Conservation (phyloP, 1,140 invertebrate genomes). For the Diabrotica virgifera region DNA sequence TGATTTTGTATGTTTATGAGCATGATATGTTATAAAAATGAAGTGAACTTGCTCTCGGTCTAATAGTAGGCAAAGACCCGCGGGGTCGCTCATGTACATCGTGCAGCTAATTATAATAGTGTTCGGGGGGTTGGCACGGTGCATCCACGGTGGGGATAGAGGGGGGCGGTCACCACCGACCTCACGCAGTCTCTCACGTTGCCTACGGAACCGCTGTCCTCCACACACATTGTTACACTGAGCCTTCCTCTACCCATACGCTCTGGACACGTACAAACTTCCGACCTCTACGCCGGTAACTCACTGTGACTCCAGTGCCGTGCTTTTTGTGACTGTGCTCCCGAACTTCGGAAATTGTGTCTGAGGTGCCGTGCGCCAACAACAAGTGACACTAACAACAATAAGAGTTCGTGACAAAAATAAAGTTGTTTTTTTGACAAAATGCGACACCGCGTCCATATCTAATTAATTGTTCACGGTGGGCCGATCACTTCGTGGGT, state of each 20-base stretch:
- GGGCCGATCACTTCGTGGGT: constrained; percentile 15
- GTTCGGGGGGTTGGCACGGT: constrained; percentile 41
- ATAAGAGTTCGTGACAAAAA: not conserved
- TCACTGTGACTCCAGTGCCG: constrained; percentile 1
- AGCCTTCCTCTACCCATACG: constrained; percentile 33
- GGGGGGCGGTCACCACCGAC: constrained; percentile 47
- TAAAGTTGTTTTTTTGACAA: not conserved
- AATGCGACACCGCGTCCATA: constrained; percentile 4
- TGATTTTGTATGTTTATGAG: no score
- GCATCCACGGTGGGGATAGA: constrained; percentile 41
- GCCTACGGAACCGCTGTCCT: constrained; percentile 42
- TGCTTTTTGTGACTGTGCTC: constrained; percentile 3
- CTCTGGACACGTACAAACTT: constrained; percentile 10
- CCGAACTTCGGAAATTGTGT: constrained; percentile 11
- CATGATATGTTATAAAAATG: no score
- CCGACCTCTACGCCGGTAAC: not conserved
- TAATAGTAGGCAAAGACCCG: constrained; percentile 22
- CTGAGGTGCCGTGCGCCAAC: constrained; percentile 10
- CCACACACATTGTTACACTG: constrained; percentile 39
- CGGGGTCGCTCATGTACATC: constrained; percentile 23
- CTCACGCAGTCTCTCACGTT: constrained; percentile 47
- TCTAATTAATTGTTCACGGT: constrained; percentile 14
- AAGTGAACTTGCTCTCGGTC: constrained; percentile 7
- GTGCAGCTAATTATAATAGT: constrained; percentile 43
- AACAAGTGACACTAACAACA: not conserved